These are phyloP conservation scores for Dryobota labecula DNA, from an alignment of 2,888 invertebrate genomes.

Conservation along the genomic window DNA sequence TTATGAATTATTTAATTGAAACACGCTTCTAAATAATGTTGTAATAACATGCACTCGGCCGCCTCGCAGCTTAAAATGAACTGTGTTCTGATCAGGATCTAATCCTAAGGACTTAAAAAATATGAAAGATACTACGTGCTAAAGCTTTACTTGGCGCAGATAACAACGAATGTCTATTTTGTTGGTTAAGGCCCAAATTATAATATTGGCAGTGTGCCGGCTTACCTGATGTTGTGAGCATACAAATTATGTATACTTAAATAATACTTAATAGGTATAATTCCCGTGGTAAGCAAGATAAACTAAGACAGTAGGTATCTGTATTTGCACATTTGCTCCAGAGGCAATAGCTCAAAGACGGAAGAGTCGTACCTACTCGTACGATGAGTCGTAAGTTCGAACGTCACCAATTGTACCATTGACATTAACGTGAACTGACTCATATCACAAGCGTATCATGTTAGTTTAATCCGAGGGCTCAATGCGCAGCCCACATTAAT, in stretches of 20 bases:
- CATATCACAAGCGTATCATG: too few relatives aligned
- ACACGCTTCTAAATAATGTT: background rate
- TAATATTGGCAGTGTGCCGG: background rate
- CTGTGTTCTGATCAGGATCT: background rate
- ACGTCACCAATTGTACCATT: background rate
- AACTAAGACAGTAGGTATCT: background rate
- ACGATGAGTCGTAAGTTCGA: background rate
- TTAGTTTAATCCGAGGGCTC: too few relatives aligned
- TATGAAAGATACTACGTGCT: conserved; percentile 2
- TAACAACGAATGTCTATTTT: background rate
- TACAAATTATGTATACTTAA: background rate
- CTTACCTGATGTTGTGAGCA: background rate
- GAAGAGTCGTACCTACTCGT: background rate
- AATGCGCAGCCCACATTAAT: too few relatives aligned
- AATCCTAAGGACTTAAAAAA: background rate
- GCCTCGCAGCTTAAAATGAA: too few relatives aligned
- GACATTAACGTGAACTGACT: background rate
- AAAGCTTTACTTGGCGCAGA: conserved; percentile 4
- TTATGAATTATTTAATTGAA: background rate
- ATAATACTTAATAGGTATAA: background rate
- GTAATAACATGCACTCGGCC: background rate
- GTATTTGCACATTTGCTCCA: background rate
- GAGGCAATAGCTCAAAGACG: background rate
- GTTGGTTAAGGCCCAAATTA: background rate
- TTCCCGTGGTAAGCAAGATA: background rate